Conservation (phyloP, 1,140 invertebrate species). For the Drosophila auraria region DNA sequence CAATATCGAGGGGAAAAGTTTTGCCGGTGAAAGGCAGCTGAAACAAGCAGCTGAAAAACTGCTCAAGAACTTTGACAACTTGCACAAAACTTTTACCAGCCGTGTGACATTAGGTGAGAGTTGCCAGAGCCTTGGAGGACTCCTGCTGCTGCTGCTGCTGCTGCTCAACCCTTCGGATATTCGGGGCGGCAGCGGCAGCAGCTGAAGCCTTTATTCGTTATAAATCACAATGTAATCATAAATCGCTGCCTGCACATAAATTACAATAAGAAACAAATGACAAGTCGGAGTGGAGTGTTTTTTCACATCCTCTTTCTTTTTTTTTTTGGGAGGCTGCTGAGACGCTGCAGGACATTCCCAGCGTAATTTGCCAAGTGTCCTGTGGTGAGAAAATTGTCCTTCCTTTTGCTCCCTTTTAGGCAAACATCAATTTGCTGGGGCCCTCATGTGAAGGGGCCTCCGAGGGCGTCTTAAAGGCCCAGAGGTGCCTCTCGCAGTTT, state of each 20-base stretch:
- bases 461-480: neutral
- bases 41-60: constrained; percentile 76
- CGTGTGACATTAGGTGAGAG: constrained; percentile 74
- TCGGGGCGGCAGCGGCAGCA: constrained; percentile 45
- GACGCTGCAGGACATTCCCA: constrained; percentile 44
- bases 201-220: constrained; percentile 68
- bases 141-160: neutral
- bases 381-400: constrained; percentile 42
- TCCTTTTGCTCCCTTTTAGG: constrained; percentile 22
- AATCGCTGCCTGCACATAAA: constrained; percentile 70
- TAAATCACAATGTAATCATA: constrained; percentile 79
- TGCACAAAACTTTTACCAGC: constrained; percentile 68
- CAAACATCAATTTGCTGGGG: constrained; percentile 45
- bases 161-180: constrained; percentile 38
- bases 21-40: constrained; percentile 70
- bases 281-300: constrained; percentile 47
- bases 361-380: constrained; percentile 42
- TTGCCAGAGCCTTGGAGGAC: constrained; percentile 24
- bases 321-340: neutral
- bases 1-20: constrained; percentile 74
- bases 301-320: neutral
- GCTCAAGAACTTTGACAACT: constrained; percentile 71
- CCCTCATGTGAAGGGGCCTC: constrained; percentile 32
- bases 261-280: constrained; percentile 79
- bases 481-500: neutral